Conservation (phyloP, 2,888 invertebrate genomes). For the Troides helena region DNA sequence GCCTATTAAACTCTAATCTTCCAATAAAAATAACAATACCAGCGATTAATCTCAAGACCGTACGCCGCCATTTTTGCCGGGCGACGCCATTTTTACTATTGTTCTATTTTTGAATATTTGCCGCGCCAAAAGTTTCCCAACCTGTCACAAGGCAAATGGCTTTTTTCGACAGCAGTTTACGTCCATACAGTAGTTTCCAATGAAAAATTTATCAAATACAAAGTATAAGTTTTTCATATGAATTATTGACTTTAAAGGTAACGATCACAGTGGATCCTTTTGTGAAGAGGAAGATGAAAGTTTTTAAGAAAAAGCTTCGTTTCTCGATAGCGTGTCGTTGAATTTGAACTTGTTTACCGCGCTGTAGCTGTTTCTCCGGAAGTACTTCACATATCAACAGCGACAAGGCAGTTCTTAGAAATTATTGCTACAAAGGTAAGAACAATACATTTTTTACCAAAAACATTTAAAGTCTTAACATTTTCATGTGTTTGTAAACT, state of each 20-base stretch:
- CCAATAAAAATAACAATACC: constrained; percentile 75
- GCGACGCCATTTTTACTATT: constrained; percentile 42
- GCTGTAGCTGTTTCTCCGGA: constrained; percentile 28
- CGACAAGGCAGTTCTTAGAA: constrained; percentile 32
- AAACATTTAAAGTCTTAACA: too few species aligned
- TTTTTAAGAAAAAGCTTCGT: constrained; percentile 74
- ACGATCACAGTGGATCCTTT: constrained; percentile 64
- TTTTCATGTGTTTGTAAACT: too few species aligned
- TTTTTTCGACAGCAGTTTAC: constrained; percentile 43
- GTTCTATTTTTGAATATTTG: constrained; percentile 62
- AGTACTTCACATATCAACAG: constrained; percentile 52
- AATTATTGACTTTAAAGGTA: constrained; percentile 16
- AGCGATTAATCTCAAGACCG: constrained; percentile 63
- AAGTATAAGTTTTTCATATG: constrained; percentile 20
- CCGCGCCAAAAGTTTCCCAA: constrained; percentile 52
- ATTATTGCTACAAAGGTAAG: constrained; percentile 9
- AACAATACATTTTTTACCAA: not conserved
- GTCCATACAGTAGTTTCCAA: constrained; percentile 17
- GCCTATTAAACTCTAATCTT: constrained; percentile 72
- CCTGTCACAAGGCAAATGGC: constrained; percentile 48
- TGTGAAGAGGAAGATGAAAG: constrained; percentile 75
- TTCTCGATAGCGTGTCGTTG: constrained; percentile 65
- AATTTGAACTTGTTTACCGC: constrained; percentile 39
- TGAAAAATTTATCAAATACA: constrained; percentile 9
- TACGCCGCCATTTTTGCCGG: constrained; percentile 51